Conservation (phyloP, 2,797 vertebrate species). For the Calcarius lapponicus region DNA sequence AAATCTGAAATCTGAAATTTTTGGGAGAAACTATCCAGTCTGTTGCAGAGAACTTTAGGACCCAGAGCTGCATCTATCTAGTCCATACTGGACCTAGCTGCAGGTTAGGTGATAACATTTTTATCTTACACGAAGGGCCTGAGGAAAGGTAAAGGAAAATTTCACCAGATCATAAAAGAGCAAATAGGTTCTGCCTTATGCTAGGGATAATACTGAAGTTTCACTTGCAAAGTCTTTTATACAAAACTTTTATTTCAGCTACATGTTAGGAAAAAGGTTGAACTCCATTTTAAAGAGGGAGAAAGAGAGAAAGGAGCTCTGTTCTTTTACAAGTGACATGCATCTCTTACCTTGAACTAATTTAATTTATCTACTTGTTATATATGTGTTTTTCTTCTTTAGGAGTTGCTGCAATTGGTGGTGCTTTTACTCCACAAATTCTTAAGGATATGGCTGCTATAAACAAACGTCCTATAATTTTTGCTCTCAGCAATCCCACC, state of each 20-base stretch:
- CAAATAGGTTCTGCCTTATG: neutral
- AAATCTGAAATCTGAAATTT: neutral
- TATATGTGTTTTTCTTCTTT: neutral
- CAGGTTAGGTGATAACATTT: neutral
- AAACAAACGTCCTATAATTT: slow-evolving; percentile 91
- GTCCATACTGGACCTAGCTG: neutral
- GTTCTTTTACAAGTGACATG: neutral
- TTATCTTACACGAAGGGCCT: neutral
- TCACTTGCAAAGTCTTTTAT: neutral
- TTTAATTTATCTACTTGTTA: neutral
- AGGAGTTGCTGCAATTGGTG: slow-evolving; percentile 93
- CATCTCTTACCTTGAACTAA: neutral
- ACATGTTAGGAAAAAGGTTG: neutral
- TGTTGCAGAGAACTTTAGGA: neutral
- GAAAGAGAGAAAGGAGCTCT: neutral
- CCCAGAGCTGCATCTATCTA: neutral
- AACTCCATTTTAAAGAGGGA: neutral
- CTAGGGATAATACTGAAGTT: neutral
- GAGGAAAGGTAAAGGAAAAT: neutral
- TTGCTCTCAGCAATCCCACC: slow-evolving; percentile 97
- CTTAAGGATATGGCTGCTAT: slow-evolving; percentile 91
- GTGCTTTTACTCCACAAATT: slow-evolving; percentile 91
- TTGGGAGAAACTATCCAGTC: neutral
- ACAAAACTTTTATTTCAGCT: neutral
- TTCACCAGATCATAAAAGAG: accelerated